Percentiles rank a stretch among this genome's conserved stretches.
Evolutionary conservation across 2,888 invertebrate species (phyloP).

Genomic region (Bugulina stolonifera): DNA sequence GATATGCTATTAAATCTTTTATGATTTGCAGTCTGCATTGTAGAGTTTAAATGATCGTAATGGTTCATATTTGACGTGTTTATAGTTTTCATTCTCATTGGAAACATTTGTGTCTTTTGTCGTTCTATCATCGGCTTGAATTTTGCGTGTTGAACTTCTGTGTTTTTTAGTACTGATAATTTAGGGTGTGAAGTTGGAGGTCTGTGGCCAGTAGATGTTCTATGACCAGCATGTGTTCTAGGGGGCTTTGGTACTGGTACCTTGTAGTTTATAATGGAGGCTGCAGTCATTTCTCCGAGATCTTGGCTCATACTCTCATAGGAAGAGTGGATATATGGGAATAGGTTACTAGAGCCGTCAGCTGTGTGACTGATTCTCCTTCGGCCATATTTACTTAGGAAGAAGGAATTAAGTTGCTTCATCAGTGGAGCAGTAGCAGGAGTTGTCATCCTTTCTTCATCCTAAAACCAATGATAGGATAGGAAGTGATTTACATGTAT

Average conservation of each 20-base stretch:
- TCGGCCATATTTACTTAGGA: not conserved
- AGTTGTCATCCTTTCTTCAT: too few species aligned
- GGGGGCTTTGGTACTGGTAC: not conserved
- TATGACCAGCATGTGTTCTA: not conserved
- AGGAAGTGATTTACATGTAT: too few species aligned
- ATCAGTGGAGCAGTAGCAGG: too few species aligned
- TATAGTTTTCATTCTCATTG: constrained; percentile 23
- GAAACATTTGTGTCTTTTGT: constrained; percentile 24
- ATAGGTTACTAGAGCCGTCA: not conserved
- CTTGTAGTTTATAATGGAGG: constrained; percentile 22
- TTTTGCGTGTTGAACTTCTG: not conserved
- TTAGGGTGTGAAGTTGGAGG: constrained; percentile 15
- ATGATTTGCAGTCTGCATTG: not conserved
- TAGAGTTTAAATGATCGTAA: constrained; percentile 9
- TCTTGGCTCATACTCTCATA: not conserved
- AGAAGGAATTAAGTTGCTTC: constrained; percentile 2
- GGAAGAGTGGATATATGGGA: constrained; percentile 12
- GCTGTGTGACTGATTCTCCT: not conserved
- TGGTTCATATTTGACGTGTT: constrained; percentile 13
- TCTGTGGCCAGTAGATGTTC: not conserved
- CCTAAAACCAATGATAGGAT: too few species aligned
- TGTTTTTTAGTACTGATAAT: not conserved
- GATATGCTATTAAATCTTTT: not conserved
- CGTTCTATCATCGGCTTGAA: constrained; percentile 21
- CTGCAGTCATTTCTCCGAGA: constrained; percentile 22